Percentiles rank a stretch among this genome's conserved stretches.
These are phyloP conservation scores for Oscheius sp. DNA, from an alignment of 2,888 invertebrate genomes.

Conservation along the genomic window DNA sequence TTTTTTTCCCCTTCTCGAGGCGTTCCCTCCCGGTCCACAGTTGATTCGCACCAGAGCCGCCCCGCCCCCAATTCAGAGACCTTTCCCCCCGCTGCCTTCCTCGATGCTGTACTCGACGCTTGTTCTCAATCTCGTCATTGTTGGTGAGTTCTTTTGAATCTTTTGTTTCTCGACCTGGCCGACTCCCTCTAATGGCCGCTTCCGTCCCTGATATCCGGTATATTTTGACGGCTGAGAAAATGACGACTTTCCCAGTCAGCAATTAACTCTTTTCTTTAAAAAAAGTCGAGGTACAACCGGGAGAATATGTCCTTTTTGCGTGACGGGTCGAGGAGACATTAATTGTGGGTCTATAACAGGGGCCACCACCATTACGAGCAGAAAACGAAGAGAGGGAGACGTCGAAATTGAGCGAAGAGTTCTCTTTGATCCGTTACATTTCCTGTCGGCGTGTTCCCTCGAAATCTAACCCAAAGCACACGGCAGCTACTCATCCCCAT, in stretches of 20 bases:
- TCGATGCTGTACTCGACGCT: conserved; percentile 47
- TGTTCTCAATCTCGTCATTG: conserved; percentile 44
- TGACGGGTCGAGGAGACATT: conserved; percentile 20
- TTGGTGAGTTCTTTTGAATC: conserved; percentile 39
- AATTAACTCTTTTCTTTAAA: not conserved
- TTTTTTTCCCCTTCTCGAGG: not conserved
- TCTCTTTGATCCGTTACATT: no score
- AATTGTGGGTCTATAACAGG: conserved; percentile 7
- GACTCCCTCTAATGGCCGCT: no score
- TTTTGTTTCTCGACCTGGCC: not conserved
- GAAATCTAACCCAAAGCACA: conserved; percentile 24
- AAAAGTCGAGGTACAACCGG: not conserved
- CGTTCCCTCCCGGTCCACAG: conserved; percentile 9
- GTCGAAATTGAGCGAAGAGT: not conserved
- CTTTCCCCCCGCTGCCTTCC: not conserved
- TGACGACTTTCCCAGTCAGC: no score
- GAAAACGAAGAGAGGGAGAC: not conserved
- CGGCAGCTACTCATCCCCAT: not conserved
- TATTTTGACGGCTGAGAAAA: no score
- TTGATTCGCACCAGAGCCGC: conserved; percentile 16
- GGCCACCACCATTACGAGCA: conserved; percentile 9
- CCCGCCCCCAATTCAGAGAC: conserved; percentile 16
- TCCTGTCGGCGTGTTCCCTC: not conserved
- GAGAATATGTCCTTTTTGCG: conserved; percentile 27
- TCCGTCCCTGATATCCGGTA: no score